Base-by-base conservation (phyloP, 30 jellyfish, hydroid and myxozoan species). In the Hydra vulgaris region DNA sequence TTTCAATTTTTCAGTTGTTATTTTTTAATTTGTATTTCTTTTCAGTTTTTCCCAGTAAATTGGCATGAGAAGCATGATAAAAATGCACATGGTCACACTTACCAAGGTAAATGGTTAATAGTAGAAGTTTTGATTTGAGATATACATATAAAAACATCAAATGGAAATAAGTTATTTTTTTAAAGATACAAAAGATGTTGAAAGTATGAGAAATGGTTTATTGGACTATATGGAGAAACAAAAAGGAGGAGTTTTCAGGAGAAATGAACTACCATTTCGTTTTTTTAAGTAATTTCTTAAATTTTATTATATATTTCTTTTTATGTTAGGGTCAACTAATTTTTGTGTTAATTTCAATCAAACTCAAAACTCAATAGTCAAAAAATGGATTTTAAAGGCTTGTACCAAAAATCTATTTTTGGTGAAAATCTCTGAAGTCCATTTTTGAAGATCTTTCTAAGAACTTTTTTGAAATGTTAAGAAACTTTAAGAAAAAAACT, bases 221-320 rank as follows among this genome's bases (percentile, higher is more conserved):
- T 72, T 92, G 24, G 95, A 87, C 18, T 88, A 83, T 73, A 70
- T 92, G 18, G 96, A 92, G 81, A 69, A 71, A n/a, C 98, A 92
- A 87, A 81, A 73, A 8, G 71, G 55, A 5, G 67, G 69, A 12
- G 84, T 27, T 27, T 78, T 18, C 21, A 82, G 79, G 23, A 79
- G 15, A 68, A 68, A 68, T 68, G 75, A 68, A 68, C 7, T 68
- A 68, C 75, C 75, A 68, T 68, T 68, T 68, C 26, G 26, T 8
- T 68, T n/a, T 3, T 68, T 68, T 68, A 68, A 68, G 75, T 68
- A 68, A 3, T 7, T 68, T 68, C 12, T 3, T 3, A 40, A 3
- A 40, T 40, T 40, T 40, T 40, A 40, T 40, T 40, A 40, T 40
- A 23, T n/a, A 68, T 1, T 1, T 68, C 16, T 68, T 3, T 15